Base-by-base conservation (phyloP, 2,113 vertebrate species). In the Sterrhoptilus dennistouni region DNA sequence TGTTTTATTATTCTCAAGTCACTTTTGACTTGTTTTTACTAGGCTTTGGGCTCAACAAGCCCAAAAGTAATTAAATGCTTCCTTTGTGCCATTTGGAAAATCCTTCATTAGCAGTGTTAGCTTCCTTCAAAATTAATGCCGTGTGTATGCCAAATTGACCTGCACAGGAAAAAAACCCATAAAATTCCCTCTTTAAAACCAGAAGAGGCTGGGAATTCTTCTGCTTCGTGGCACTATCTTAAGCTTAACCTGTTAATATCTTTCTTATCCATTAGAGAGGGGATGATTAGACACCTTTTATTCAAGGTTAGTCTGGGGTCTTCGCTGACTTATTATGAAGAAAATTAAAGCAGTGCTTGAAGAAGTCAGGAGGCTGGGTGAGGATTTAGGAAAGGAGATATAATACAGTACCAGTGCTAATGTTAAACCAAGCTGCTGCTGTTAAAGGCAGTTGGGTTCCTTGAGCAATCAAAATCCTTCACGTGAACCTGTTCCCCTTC, bases 1-100 rank as follows among this genome's bases (percentile, higher is more conserved):
- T 90, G 66, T 76, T 95, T 96, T 91, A 90, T 95, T 94, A 77
- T 88, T 93, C 79, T 91, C 75, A 88, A 24, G 42, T 96, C 87
- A 83, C 70, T 91, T 96, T 94, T 94, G 91, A 80, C 85, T 91
- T 90, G 75, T 96, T 96, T 96, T 96, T 95, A 91, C 82, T 94
- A 85, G 95, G 45, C 70, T 94, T 80, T 77, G 63, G 59, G 71
- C 82, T 93, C 66, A 80, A 79, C 85, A 54, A 91, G 23, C 87
- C 74, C 87, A 85, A 80, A 80, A 59, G 83, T 85, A 96, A 94
- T 95, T 95, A 95, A 94, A 93, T 47, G 47, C 63, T 95, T 96
- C 84, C 92, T 95, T 95, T 96, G 87, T 94, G 84, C 68, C 83
- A 1, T 77, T 90, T 93, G 70, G 50, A 94, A 95, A 96, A 77